Evolutionary conservation across 2,113 vertebrate species (phyloP).

Genomic region (Paedocypris sp.): DNA sequence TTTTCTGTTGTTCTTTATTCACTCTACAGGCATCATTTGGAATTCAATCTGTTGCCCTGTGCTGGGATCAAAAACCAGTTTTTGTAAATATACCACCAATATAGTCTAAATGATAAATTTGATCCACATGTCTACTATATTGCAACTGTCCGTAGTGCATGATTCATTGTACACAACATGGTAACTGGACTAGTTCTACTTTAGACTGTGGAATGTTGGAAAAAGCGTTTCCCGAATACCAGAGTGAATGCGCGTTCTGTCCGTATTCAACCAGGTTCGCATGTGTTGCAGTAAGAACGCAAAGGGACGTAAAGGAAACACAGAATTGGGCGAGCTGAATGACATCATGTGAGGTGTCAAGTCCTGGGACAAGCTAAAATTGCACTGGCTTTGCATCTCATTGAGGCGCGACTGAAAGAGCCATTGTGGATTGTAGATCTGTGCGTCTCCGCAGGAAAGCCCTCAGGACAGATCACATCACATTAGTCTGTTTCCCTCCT

Average conservation of each 20-base stretch:
- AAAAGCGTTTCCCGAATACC: constrained; percentile 6
- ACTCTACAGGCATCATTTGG: too few relatives aligned
- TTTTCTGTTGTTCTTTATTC: too few relatives aligned
- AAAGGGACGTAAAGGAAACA: constrained; percentile 46
- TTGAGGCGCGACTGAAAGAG: constrained; percentile 22
- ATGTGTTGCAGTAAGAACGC: background rate
- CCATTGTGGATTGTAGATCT: constrained; percentile 10
- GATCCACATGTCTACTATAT: too few relatives aligned
- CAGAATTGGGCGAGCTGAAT: constrained; percentile 33
- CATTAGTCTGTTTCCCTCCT: constrained; percentile 10
- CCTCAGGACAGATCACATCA: constrained; percentile 1
- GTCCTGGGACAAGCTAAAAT: constrained; percentile 11
- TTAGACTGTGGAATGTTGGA: too few relatives aligned
- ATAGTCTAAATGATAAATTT: too few relatives aligned
- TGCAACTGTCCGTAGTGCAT: too few relatives aligned
- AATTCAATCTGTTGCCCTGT: too few relatives aligned
- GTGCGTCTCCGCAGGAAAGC: background rate
- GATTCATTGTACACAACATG: too few relatives aligned
- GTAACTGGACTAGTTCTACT: too few relatives aligned
- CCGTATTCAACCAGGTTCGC: constrained; percentile 14
- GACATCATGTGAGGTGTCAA: constrained; percentile 51
- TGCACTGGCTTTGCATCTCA: constrained; percentile 15
- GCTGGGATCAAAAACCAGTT: too few relatives aligned
- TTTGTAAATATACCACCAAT: too few relatives aligned
- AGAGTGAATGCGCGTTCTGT: constrained; percentile 30